A percentile compares a stretch with the other conserved stretches of the same genome.
phyloP scores from a whole-genome alignment of 2,888 invertebrate species.

The Eupithecia exiguata region DNA sequence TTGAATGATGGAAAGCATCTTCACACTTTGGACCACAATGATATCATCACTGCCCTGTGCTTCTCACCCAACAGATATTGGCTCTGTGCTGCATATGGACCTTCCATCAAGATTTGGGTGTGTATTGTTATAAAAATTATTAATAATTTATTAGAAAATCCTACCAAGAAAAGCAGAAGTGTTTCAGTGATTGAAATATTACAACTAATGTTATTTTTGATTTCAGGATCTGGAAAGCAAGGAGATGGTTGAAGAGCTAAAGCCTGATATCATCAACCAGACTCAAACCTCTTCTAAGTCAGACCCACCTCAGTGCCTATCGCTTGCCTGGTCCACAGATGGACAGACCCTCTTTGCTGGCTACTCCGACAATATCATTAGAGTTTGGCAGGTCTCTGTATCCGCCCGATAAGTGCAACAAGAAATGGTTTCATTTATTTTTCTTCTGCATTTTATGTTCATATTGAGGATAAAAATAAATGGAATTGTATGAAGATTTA shows the following conservation, averaged over 20 bases:
- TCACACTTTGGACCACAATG: constrained; percentile 99
- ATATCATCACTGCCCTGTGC: constrained; percentile 98
- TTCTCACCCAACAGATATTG: constrained; percentile 99
- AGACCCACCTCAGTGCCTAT: constrained; percentile 97
- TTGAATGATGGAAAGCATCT: constrained; percentile 99
- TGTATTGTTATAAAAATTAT: constrained; percentile 46
- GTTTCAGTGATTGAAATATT: neutral
- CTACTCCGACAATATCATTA: constrained; percentile 98
- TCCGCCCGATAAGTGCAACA: constrained; percentile 87
- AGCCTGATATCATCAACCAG: constrained; percentile 94
- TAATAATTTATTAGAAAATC: neutral
- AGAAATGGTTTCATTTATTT: constrained; percentile 77
- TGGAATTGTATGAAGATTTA: constrained; percentile 68
- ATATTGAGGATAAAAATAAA: constrained; percentile 78
- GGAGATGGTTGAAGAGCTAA: constrained; percentile 99
- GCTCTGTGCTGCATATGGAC: constrained; percentile 99
- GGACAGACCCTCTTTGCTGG: constrained; percentile 99
- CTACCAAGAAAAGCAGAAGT: neutral
- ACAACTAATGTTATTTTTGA: constrained; percentile 31
- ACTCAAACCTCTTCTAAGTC: constrained; percentile 88
- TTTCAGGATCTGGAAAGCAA: constrained; percentile 98
- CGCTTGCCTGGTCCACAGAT: constrained; percentile 99
- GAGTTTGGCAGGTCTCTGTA: constrained; percentile 99
- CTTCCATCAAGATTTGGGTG: constrained; percentile 99
- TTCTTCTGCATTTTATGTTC: constrained; percentile 62